Evolutionary conservation across 2,888 invertebrate species (phyloP).

Genomic region (Cosmia trapezina): DNA sequence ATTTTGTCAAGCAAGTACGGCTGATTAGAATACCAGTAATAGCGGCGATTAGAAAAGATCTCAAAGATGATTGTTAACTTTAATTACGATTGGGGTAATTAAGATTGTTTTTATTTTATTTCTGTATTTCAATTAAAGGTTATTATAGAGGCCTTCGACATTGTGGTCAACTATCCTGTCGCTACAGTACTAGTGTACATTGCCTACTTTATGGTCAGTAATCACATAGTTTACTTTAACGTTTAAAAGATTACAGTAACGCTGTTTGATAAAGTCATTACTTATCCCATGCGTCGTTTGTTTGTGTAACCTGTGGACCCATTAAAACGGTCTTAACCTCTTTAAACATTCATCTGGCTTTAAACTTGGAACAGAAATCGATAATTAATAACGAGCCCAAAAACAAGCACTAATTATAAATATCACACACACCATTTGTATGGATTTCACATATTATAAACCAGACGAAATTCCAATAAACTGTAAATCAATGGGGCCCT

Average conservation of each 20-base stretch:
- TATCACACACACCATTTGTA: slow-evolving; percentile 37
- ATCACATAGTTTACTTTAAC: slow-evolving; percentile 35
- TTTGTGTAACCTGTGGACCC: slow-evolving; percentile 41
- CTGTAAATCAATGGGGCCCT: slow-evolving; percentile 62
- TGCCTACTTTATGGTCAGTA: slow-evolving; percentile 32
- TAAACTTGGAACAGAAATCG: not conserved
- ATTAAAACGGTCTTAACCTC: slow-evolving; percentile 37
- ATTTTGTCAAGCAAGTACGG: slow-evolving; percentile 66
- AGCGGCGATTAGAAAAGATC: slow-evolving; percentile 61
- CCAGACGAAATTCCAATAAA: slow-evolving; percentile 58
- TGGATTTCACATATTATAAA: slow-evolving; percentile 48
- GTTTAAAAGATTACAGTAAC: slow-evolving; percentile 37
- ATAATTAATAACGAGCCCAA: slow-evolving; percentile 10
- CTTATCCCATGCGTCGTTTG: slow-evolving; percentile 42
- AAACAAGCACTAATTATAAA: slow-evolving; percentile 37
- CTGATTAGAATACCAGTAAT: slow-evolving; percentile 63
- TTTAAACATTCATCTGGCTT: slow-evolving; percentile 19
- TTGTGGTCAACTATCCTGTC: slow-evolving; percentile 15
- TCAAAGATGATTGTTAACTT: slow-evolving; percentile 53
- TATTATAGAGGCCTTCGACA: slow-evolving; percentile 52
- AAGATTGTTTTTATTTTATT: too few relatives aligned
- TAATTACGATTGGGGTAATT: slow-evolving; percentile 61
- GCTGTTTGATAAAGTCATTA: slow-evolving; percentile 23
- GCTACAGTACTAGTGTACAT: slow-evolving; percentile 29
- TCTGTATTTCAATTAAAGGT: slow-evolving; percentile 25